Evolutionary conservation across 1,140 invertebrate species (phyloP).

Genomic region (Macrostomum lignano): DNA sequence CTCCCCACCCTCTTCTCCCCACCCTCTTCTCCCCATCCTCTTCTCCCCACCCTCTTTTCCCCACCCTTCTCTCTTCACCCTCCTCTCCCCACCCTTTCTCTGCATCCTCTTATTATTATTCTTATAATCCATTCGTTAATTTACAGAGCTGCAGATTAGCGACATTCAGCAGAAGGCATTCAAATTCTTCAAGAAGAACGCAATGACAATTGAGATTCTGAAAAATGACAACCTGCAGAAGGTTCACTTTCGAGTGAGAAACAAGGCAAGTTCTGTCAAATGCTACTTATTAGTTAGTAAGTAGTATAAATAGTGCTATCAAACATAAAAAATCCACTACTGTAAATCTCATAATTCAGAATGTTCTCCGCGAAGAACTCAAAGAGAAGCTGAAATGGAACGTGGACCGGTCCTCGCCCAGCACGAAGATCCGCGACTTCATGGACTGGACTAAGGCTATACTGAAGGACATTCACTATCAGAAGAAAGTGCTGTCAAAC

Average conservation of each 20-base stretch:
- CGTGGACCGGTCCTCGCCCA: constrained; percentile 19
- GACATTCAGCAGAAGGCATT: constrained; percentile 12
- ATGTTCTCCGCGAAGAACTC: constrained; percentile 19
- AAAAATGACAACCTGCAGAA: constrained; percentile 20
- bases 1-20: too few species aligned
- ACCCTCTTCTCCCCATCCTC: too few species aligned
- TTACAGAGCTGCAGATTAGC: neutral
- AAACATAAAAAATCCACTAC: too few species aligned
- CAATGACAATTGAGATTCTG: constrained; percentile 19
- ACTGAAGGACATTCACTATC: constrained; percentile 20
- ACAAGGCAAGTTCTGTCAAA: constrained; percentile 13
- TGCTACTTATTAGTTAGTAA: neutral
- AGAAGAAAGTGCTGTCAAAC: constrained; percentile 13
- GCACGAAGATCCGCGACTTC: constrained; percentile 20
- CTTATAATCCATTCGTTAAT: too few species aligned
- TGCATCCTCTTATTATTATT: too few species aligned
- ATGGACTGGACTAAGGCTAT: constrained; percentile 23
- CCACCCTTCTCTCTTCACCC: too few species aligned
- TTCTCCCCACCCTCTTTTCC: too few species aligned
- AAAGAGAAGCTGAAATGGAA: constrained; percentile 23
- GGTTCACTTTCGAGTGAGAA: constrained; percentile 18
- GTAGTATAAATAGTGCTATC: too few species aligned
- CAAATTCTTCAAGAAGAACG: constrained; percentile 12
- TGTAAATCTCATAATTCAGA: neutral
- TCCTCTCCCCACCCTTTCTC: too few species aligned